Conservation (phyloP, 2,888 invertebrate genomes). For the Embidobia sp. region DNA sequence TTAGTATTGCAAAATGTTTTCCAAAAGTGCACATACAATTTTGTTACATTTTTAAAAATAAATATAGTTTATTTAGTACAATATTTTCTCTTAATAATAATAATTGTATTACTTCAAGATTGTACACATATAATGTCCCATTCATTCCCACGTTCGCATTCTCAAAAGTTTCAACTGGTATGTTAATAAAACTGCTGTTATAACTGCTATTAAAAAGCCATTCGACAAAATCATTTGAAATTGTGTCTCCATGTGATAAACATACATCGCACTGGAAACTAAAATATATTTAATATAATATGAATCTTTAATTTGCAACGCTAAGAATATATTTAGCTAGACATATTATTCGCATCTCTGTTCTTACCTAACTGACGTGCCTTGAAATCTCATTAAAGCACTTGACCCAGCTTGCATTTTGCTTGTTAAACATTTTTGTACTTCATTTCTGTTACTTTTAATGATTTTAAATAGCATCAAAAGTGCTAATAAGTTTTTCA, state of each 20-base stretch:
- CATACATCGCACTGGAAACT: conserved; percentile 22
- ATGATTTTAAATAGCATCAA: conserved; percentile 1
- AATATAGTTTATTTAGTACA: too few species aligned
- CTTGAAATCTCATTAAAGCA: conserved; percentile 81
- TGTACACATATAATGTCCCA: conserved; percentile 83
- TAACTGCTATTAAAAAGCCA: conserved; percentile 81
- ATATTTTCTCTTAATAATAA: too few species aligned
- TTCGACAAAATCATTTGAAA: conserved; percentile 78
- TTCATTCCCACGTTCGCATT: conserved; percentile 80
- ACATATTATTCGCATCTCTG: not conserved
- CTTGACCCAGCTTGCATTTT: conserved; percentile 77
- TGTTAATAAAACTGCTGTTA: conserved; percentile 72
- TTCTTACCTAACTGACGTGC: conserved; percentile 81
- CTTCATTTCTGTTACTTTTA: conserved; percentile 78
- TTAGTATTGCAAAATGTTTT: too few species aligned
- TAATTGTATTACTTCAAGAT: conserved; percentile 75
- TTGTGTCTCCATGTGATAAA: conserved; percentile 67
- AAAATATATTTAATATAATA: not conserved
- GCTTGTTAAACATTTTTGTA: conserved; percentile 75
- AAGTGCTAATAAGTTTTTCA: too few species aligned
- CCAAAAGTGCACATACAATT: too few species aligned
- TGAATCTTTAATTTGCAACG: not conserved
- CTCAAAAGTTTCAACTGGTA: conserved; percentile 80
- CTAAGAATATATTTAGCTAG: not conserved
- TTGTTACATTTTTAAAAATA: too few species aligned